Base-by-base conservation (phyloP, 2,113 vertebrate genomes). In the Brachyhypopomus occidentalis region DNA sequence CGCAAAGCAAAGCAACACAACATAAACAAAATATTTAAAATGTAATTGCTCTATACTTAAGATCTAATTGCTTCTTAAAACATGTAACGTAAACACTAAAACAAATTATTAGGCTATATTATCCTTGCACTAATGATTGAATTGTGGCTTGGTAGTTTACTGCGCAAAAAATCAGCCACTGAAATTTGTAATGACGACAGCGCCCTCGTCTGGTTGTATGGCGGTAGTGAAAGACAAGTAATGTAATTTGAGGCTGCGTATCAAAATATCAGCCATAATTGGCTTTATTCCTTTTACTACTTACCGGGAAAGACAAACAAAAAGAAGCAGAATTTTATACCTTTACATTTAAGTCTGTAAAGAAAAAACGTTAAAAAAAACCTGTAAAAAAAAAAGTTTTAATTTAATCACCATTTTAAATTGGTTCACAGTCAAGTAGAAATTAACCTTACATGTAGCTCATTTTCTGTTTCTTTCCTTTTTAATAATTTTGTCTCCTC, bases 401-500 rank as follows among this genome's bases (percentile, higher is more conserved):
- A 0, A 34, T 19, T 36, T 64, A 25, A 27, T 30, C 23, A 60
- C 58, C 12, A 52, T 60, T 22, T 20, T 1, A 64, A 17, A 64
- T 14, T 14, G 14, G 2, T 62, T 62, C 22, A 27, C 1, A 16
- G 8, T 34, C 3, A 17, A 34, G 25, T 27, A 70, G n/a, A 22
- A 60, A 70, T 5, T 19, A 38, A 48, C 9, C 14, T 2, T 19
- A 3, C 1, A 1, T 60, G 41, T 62, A 27, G 17, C 22, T 36
- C 58, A 72, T 19, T 25, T 27, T 0, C 86, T 19, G 30, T 12
- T 55, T 90, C 88, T 9, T 92, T 91, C 23, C 89, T 90, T 71
- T 78, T 75, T 14, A 38, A 23, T 45, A 12, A 45, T 56, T 30
- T 72, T 5, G 0, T 92, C 90, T 6, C 90, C 88, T 8, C 89